Conservation (phyloP, 2,113 vertebrate species). For the cattle (Bos taurus) region DNA sequence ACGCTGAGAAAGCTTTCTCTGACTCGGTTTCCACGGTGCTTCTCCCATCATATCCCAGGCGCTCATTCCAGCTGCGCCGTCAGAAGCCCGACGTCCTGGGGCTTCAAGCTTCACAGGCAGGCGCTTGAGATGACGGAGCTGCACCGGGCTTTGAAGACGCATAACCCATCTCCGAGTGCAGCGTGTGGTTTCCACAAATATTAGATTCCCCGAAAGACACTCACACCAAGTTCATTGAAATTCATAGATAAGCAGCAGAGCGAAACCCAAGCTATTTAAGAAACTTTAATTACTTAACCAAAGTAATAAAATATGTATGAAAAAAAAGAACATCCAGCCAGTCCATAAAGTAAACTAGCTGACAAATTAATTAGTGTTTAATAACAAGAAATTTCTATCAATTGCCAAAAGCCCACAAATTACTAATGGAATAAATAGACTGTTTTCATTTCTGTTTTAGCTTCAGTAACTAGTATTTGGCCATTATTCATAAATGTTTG, state of each 20-base stretch:
- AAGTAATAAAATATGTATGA: slow-evolving; percentile 57
- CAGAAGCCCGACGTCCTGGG: fast-evolving
- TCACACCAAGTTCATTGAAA: not conserved
- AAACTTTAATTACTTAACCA: slow-evolving; percentile 58
- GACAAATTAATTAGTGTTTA: slow-evolving; percentile 56
- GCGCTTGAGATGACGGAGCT: fast-evolving
- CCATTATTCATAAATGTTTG: not conserved
- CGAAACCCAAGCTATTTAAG: not conserved
- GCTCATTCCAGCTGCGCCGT: fast-evolving
- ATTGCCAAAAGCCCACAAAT: not conserved
- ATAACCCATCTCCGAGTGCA: fast-evolving
- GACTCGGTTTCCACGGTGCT: not conserved
- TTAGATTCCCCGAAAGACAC: not conserved
- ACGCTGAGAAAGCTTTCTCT: fast-evolving
- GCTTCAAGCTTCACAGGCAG: too few species aligned
- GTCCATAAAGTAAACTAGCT: slow-evolving; percentile 31
- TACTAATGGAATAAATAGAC: not conserved
- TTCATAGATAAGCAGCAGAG: not conserved
- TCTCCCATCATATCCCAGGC: fast-evolving
- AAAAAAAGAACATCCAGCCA: slow-evolving; percentile 11
- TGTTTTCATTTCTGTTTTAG: not conserved
- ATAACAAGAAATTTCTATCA: slow-evolving; percentile 37
- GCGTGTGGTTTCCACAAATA: not conserved
- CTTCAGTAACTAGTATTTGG: not conserved
- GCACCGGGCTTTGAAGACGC: fast-evolving